phyloP scores from a whole-genome alignment of 1,140 invertebrate genomes.

The Dendroctonus ponderosae region DNA sequence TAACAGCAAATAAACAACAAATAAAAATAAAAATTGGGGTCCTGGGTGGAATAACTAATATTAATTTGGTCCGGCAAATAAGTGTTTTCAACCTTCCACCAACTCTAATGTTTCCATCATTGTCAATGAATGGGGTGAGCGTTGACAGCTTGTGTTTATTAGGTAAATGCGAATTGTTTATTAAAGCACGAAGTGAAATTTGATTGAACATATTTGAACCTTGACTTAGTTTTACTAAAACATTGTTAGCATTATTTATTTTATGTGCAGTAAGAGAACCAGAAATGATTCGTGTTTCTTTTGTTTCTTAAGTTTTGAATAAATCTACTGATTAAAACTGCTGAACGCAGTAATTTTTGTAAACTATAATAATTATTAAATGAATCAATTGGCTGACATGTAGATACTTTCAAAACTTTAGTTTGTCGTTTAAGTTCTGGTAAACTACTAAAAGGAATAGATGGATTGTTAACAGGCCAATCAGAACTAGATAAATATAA shows the following conservation, averaged over 20 bases:
- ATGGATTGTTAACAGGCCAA: too few species aligned
- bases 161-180: not conserved
- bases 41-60: not conserved
- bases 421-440: too few species aligned
- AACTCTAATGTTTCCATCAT: not conserved
- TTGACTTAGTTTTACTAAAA: not conserved
- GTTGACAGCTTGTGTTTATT: not conserved
- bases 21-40: not conserved
- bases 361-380: too few species aligned
- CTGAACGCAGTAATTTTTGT: too few species aligned
- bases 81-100: not conserved
- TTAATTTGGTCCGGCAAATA: not conserved
- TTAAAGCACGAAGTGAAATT: not conserved
- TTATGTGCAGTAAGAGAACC: not conserved
- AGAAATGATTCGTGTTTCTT: slow-evolving; percentile 30
- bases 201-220: not conserved
- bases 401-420: too few species aligned
- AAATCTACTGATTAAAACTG: too few species aligned
- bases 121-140: not conserved
- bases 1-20: not conserved
- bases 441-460: too few species aligned
- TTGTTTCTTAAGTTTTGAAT: too few species aligned
- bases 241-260: not conserved
- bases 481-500: too few species aligned
- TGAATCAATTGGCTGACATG: too few species aligned